These are phyloP conservation scores for Clarias magur DNA, from an alignment of 2,113 vertebrate genomes.

Conservation along the genomic window DNA sequence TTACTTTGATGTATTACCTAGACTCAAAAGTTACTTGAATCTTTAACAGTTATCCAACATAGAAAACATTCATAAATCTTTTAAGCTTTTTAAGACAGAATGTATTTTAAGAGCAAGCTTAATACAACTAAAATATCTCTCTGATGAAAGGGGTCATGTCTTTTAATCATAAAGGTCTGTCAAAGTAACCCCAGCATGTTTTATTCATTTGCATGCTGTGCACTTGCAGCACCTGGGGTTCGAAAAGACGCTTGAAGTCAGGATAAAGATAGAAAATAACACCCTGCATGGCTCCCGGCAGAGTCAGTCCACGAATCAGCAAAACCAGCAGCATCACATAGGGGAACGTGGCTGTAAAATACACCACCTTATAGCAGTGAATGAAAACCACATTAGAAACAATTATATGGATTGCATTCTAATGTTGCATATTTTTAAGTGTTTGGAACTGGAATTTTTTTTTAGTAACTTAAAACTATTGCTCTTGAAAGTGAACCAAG, in stretches of 20 bases:
- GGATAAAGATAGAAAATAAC: slow-evolving; percentile 73
- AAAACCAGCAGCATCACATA: slow-evolving; percentile 73
- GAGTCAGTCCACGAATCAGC: slow-evolving; percentile 71
- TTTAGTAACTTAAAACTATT: no score
- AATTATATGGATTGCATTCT: no score
- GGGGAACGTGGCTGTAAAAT: slow-evolving; percentile 76
- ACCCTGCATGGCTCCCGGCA: slow-evolving; percentile 73
- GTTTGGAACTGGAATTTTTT: no score
- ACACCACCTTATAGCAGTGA: slow-evolving; percentile 69
- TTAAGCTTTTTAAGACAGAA: not conserved
- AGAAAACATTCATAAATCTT: not conserved
- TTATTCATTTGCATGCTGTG: not conserved
- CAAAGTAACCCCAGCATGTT: not conserved
- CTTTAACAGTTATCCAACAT: not conserved
- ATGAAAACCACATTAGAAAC: not conserved
- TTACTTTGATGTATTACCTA: no score
- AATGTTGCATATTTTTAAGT: no score
- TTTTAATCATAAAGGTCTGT: not conserved
- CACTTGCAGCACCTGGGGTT: slow-evolving; percentile 65
- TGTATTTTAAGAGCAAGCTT: no score
- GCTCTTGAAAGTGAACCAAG: no score
- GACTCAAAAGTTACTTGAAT: no score
- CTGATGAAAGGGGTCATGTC: no score
- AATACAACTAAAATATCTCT: no score
- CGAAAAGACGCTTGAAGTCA: slow-evolving; percentile 62